Evolutionary conservation across 1,140 invertebrate species (phyloP).

Genomic region (Holotrichia oblita): DNA sequence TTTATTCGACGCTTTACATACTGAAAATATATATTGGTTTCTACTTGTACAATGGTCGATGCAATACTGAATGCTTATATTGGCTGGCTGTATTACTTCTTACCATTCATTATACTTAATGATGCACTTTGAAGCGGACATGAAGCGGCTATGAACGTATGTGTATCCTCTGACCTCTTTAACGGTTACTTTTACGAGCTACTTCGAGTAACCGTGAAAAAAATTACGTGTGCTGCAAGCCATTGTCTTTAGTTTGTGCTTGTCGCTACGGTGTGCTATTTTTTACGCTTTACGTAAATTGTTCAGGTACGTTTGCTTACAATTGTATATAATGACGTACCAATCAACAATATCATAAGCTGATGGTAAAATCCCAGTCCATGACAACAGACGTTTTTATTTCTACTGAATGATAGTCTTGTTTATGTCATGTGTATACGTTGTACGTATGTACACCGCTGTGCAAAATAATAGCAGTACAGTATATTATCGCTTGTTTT

Average conservation of each 20-base stretch:
- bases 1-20: too few relatives aligned
- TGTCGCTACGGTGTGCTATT: background rate
- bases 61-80: background rate
- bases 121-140: background rate
- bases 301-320: background rate
- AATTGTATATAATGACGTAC: too few relatives aligned
- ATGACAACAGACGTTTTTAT: too few relatives aligned
- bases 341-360: too few relatives aligned
- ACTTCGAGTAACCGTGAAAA: constrained; percentile 2
- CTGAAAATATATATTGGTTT: too few relatives aligned
- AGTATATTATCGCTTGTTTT: too few relatives aligned
- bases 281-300: background rate
- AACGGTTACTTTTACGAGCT: constrained; percentile 1
- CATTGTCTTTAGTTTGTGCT: background rate
- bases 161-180: constrained; percentile 1
- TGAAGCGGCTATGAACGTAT: background rate
- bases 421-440: too few relatives aligned
- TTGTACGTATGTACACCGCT: too few relatives aligned
- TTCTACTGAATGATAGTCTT: too few relatives aligned
- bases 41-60: too few relatives aligned
- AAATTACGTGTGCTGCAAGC: background rate
- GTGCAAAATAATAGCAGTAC: too few relatives aligned
- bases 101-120: constrained; percentile 2
- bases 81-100: background rate
- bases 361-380: too few relatives aligned